Conservation (phyloP, 2,113 vertebrate genomes). For the Abramis brama region DNA sequence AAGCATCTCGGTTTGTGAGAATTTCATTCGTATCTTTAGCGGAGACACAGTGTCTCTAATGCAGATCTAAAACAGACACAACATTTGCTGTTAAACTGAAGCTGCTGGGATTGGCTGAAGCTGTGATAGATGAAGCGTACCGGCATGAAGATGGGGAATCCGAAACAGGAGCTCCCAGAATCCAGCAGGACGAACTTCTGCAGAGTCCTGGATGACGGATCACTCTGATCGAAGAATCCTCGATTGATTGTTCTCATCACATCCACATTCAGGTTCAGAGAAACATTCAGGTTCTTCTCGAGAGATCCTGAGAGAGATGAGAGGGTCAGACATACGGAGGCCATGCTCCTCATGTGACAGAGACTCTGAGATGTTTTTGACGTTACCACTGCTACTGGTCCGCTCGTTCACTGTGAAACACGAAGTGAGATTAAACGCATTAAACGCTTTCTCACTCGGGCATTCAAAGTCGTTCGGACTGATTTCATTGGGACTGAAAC, state of each 20-base stretch:
- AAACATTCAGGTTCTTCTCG: slow-evolving; percentile 64
- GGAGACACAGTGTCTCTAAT: slow-evolving; percentile 77
- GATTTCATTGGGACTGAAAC: slow-evolving; percentile 72
- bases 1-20: slow-evolving; percentile 67
- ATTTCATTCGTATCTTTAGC: slow-evolving; percentile 72
- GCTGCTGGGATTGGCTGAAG: not conserved
- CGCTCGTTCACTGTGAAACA: slow-evolving; percentile 69
- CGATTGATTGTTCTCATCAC: slow-evolving; percentile 64
- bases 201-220: slow-evolving; percentile 29
- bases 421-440: slow-evolving; percentile 45
- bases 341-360: not conserved
- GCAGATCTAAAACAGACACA: slow-evolving; percentile 69
- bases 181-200: slow-evolving; percentile 29
- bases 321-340: not conserved
- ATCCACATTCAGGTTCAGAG: slow-evolving; percentile 73
- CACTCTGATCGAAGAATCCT: slow-evolving; percentile 62
- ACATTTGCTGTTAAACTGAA: not conserved
- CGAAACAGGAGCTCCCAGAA: slow-evolving; percentile 52
- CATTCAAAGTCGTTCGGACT: slow-evolving; percentile 67
- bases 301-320: slow-evolving; percentile 33
- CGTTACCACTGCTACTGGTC: slow-evolving; percentile 57
- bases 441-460: accelerated
- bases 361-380: not conserved
- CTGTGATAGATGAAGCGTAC: slow-evolving; percentile 51
- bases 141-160: slow-evolving; percentile 61